Evolutionary conservation across 2,113 vertebrate species (phyloP).

Genomic region (Brevimyrus niger): DNA sequence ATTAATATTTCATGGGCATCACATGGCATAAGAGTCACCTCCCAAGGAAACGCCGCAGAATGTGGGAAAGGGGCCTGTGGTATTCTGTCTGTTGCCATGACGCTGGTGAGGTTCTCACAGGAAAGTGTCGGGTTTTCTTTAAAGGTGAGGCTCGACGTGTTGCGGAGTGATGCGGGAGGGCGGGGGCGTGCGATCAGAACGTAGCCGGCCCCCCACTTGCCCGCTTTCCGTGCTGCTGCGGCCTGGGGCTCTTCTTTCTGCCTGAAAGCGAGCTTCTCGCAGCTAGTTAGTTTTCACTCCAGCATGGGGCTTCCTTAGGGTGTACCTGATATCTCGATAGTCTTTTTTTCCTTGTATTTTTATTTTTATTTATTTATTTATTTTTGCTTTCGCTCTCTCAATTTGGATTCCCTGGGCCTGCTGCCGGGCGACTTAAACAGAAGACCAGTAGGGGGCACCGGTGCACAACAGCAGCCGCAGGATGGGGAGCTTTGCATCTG

Average conservation of each 20-base stretch:
- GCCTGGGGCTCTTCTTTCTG: not conserved
- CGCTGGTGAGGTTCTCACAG: too few species aligned
- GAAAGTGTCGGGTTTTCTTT: not conserved
- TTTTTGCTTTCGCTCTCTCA: not conserved
- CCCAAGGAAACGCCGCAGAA: not conserved
- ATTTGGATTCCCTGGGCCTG: not conserved
- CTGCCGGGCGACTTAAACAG: not conserved
- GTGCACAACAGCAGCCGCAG: not conserved
- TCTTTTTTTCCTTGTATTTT: not conserved
- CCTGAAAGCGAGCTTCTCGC: not conserved
- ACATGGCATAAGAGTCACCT: not conserved
- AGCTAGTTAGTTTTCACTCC: not conserved
- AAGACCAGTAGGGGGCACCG: not conserved
- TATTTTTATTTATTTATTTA: not conserved
- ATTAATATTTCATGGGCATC: slow-evolving; percentile 17
- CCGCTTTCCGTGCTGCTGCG: not conserved
- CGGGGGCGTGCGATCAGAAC: not conserved
- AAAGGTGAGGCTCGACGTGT: not conserved
- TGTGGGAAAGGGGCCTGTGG: not conserved
- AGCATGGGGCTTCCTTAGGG: not conserved
- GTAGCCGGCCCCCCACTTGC: not conserved
- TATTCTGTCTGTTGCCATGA: not conserved
- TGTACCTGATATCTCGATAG: not conserved
- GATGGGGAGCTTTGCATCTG: not conserved
- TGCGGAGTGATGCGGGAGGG: not conserved